These are phyloP conservation scores for Meriones psammophilus DNA, from an alignment of 2,797 vertebrate genomes.

Conservation along the genomic window DNA sequence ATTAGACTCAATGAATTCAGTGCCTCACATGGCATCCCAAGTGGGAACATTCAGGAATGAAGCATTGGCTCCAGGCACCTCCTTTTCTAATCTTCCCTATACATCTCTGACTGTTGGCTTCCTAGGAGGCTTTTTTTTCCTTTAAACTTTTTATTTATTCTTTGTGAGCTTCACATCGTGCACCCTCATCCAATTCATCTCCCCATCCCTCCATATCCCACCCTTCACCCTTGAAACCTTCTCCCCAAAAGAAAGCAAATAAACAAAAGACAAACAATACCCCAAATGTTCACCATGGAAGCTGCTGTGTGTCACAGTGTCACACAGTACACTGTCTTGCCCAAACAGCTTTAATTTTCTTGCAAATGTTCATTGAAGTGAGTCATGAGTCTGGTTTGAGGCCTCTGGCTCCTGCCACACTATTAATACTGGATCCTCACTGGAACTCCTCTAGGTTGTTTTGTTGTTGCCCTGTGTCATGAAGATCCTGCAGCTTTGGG, in stretches of 20 bases:
- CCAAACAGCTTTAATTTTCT: neutral
- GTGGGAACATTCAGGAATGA: neutral
- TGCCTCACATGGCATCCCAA: neutral
- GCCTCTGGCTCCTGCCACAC: neutral
- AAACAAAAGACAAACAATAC: neutral
- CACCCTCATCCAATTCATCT: neutral
- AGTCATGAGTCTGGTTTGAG: neutral
- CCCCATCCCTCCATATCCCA: neutral
- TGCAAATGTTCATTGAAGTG: neutral
- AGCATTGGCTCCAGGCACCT: neutral
- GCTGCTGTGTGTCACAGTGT: neutral
- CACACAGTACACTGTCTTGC: neutral
- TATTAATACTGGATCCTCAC: neutral
- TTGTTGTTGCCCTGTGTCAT: neutral
- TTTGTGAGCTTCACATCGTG: neutral
- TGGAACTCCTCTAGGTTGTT: neutral
- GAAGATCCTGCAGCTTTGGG: neutral
- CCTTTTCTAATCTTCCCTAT: neutral
- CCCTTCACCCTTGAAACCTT: neutral
- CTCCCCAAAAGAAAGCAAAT: neutral
- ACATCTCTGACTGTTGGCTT: neutral
- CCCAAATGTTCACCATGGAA: neutral
- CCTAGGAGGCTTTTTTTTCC: neutral
- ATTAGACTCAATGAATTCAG: conserved; percentile 60
- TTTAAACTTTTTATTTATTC: neutral